Evolutionary conservation across 2,797 vertebrate species (phyloP).

Genomic region (Aeoliscus strigatus): DNA sequence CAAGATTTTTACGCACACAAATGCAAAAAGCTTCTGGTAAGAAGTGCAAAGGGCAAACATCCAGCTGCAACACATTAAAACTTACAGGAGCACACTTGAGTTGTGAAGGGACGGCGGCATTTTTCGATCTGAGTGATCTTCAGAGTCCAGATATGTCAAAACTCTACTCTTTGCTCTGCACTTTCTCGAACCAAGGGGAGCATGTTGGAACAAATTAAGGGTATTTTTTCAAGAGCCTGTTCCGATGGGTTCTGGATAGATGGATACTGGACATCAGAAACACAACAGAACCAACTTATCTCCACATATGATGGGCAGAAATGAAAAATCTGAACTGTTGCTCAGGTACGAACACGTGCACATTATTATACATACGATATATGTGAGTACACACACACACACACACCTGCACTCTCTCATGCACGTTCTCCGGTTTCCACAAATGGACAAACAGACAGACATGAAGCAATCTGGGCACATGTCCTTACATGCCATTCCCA

Average conservation of each 20-base stretch:
- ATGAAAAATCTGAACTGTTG: conserved; percentile 18
- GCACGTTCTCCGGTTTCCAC: conserved; percentile 45
- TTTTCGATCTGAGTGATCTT: conserved; percentile 49
- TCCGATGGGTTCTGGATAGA: conserved; percentile 9
- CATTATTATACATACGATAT: conserved; percentile 1
- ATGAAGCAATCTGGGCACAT: conserved; percentile 57
- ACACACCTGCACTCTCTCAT: conserved; percentile 49
- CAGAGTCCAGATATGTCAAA: conserved; percentile 49
- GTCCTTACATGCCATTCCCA: conserved; percentile 61
- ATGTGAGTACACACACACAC: conserved; percentile 11
- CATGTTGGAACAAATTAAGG: conserved; percentile 19
- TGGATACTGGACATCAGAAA: conserved; percentile 15
- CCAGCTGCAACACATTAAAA: conserved; percentile 55
- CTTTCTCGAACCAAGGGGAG: conserved; percentile 32
- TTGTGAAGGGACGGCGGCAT: conserved; percentile 48
- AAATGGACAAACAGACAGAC: conserved; percentile 54
- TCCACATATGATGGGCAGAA: conserved; percentile 17
- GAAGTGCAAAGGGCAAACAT: conserved; percentile 28
- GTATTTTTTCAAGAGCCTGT: conserved; percentile 17
- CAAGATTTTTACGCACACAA: conserved; percentile 29
- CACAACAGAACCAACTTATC: conserved; percentile 21
- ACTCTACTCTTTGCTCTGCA: too few relatives aligned
- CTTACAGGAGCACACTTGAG: conserved; percentile 37
- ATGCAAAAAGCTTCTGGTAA: conserved; percentile 29
- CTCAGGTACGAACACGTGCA: conserved; percentile 16